Conservation (phyloP, 1,140 invertebrate species). For the Latrodectus geometricus region DNA sequence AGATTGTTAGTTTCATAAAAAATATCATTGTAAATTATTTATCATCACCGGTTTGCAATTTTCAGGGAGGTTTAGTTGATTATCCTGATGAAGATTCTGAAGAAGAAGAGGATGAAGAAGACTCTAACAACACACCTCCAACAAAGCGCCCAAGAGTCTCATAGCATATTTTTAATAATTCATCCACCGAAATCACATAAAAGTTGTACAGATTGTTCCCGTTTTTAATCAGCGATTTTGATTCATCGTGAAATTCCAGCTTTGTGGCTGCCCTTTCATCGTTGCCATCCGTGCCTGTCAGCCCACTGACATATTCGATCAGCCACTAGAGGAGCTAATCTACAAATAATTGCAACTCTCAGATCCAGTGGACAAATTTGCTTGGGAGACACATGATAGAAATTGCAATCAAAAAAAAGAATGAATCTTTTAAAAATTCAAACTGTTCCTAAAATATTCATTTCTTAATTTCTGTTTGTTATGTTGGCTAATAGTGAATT, state of each 20-base stretch:
- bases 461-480: too few species aligned
- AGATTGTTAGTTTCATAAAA: too few species aligned
- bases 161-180: slow-evolving; percentile 59
- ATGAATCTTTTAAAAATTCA: too few species aligned
- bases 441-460: too few species aligned
- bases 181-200: background rate
- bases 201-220: slow-evolving; percentile 40
- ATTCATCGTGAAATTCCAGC: slow-evolving; percentile 21
- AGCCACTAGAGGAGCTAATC: too few species aligned
- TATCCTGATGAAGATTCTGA: slow-evolving; percentile 96
- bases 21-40: too few species aligned
- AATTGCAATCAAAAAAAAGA: too few species aligned
- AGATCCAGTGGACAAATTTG: too few species aligned
- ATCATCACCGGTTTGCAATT: slow-evolving; percentile 6
- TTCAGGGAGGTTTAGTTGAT: slow-evolving; percentile 87
- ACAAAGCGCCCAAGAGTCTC: slow-evolving; percentile 74
- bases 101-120: slow-evolving; percentile 80
- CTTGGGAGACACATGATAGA: too few species aligned
- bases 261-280: slow-evolving; percentile 30
- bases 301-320: slow-evolving; percentile 4
- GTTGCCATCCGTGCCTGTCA: slow-evolving; percentile 60
- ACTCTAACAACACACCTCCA: slow-evolving; percentile 71
- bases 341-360: too few species aligned
- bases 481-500: too few species aligned
- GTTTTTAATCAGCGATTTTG: slow-evolving; percentile 39